phyloP scores from a whole-genome alignment of 2,113 vertebrate species.

The Rhea americana region DNA sequence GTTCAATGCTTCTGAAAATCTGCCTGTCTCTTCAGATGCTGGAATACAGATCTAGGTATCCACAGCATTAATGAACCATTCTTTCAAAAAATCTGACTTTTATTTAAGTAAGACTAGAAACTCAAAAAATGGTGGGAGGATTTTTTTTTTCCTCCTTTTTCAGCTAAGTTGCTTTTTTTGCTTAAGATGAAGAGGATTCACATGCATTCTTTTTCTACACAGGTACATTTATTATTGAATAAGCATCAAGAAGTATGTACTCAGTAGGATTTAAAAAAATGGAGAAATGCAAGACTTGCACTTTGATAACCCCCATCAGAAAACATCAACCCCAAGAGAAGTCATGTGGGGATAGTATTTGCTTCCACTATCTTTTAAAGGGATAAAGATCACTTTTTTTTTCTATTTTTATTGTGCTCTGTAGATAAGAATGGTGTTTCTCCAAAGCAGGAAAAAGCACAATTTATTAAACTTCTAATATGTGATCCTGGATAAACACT shows the following conservation, averaged over 20 bases:
- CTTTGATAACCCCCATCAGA: constrained; percentile 3
- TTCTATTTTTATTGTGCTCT: neutral
- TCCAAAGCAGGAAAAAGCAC: neutral
- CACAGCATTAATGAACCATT: neutral
- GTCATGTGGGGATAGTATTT: neutral
- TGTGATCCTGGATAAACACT: neutral
- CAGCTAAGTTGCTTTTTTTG: neutral
- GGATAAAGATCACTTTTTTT: neutral
- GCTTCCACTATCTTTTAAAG: neutral
- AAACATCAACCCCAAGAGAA: neutral
- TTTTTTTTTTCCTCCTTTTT: neutral
- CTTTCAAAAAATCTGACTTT: neutral
- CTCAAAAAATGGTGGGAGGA: neutral
- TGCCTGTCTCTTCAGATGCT: neutral
- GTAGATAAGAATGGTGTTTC: neutral
- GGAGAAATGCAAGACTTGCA: constrained; percentile 6
- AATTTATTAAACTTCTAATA: neutral
- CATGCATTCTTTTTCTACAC: neutral
- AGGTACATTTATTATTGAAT: constrained; percentile 50
- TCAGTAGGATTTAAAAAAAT: constrained; percentile 16
- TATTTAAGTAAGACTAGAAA: neutral
- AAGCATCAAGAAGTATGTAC: neutral
- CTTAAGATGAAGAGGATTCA: neutral
- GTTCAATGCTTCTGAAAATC: neutral
- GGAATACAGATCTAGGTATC: neutral